phyloP scores from a whole-genome alignment of 2,797 vertebrate genomes.

The Thunnus albacares region DNA sequence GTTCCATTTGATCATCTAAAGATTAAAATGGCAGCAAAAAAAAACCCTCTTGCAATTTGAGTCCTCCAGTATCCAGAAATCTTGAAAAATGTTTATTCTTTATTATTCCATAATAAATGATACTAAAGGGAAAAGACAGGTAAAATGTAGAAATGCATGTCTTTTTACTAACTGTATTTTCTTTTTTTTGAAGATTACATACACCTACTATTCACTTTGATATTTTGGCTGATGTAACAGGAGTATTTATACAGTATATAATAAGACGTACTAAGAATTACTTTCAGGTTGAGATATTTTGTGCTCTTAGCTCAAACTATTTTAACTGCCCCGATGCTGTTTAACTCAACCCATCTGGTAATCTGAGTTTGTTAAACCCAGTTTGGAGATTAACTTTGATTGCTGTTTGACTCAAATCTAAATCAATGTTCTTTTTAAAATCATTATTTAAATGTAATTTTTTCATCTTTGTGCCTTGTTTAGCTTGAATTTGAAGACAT shows the following conservation, averaged over 20 bases:
- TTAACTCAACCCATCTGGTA: slow-evolving; percentile 6
- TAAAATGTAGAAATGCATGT: not conserved
- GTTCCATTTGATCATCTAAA: not conserved
- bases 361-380: slow-evolving; percentile 11
- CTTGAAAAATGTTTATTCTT: not conserved
- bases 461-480: slow-evolving; percentile 69
- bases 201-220: no score
- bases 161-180: not conserved
- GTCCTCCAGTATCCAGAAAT: not conserved
- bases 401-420: slow-evolving; percentile 29
- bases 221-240: not conserved
- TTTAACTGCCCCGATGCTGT: slow-evolving; percentile 9
- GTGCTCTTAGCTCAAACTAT: not conserved
- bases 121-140: slow-evolving; percentile 23
- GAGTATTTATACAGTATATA: not conserved
- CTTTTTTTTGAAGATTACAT: no score
- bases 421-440: not conserved
- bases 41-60: not conserved
- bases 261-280: no score
- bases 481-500: not conserved
- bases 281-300: no score
- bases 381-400: not conserved
- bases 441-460: slow-evolving; percentile 10
- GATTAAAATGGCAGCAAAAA: not conserved
- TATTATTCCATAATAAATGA: slow-evolving; percentile 2